Percentiles rank a stretch among this genome's conserved stretches.
These are phyloP conservation scores for Andrena trimmerana DNA, from an alignment of 2,888 invertebrate genomes.

Conservation along the genomic window DNA sequence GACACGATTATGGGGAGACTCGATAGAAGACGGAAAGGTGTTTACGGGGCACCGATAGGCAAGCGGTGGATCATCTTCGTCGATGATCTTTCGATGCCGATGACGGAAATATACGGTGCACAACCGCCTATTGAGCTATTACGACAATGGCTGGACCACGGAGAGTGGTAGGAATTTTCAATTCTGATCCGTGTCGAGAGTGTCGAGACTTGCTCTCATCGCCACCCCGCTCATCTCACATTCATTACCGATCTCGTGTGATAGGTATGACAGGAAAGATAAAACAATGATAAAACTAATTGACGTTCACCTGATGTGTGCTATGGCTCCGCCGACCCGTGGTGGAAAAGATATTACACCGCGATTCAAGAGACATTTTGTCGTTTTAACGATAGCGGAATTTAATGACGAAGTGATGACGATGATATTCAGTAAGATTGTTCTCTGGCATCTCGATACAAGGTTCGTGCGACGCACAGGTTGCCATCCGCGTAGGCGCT, in stretches of 20 bases:
- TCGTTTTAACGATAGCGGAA: slow-evolving; percentile 94
- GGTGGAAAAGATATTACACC: slow-evolving; percentile 94
- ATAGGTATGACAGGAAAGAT: slow-evolving; percentile 91
- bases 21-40: slow-evolving; percentile 96
- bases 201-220: too few species aligned
- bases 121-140: slow-evolving; percentile 97
- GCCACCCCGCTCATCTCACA: too few species aligned
- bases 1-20: slow-evolving; percentile 97
- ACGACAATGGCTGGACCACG: slow-evolving; percentile 95
- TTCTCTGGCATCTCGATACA: slow-evolving; percentile 98
- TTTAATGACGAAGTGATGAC: slow-evolving; percentile 94
- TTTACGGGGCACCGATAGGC: slow-evolving; percentile 96
- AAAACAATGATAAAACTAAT: slow-evolving; percentile 92
- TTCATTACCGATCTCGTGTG: background rate
- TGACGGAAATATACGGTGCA: slow-evolving; percentile 95
- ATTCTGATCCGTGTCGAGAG: too few species aligned
- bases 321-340: slow-evolving; percentile 93
- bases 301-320: slow-evolving; percentile 92
- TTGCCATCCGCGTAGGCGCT: too few species aligned
- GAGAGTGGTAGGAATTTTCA: slow-evolving; percentile 88
- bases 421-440: slow-evolving; percentile 95
- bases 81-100: slow-evolving; percentile 98
- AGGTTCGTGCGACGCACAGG: slow-evolving; percentile 86
- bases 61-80: slow-evolving; percentile 96
- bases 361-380: slow-evolving; percentile 94